Evolutionary conservation across 2,888 invertebrate genomes (phyloP).

Genomic region (Caenorhabditis sulstoni): DNA sequence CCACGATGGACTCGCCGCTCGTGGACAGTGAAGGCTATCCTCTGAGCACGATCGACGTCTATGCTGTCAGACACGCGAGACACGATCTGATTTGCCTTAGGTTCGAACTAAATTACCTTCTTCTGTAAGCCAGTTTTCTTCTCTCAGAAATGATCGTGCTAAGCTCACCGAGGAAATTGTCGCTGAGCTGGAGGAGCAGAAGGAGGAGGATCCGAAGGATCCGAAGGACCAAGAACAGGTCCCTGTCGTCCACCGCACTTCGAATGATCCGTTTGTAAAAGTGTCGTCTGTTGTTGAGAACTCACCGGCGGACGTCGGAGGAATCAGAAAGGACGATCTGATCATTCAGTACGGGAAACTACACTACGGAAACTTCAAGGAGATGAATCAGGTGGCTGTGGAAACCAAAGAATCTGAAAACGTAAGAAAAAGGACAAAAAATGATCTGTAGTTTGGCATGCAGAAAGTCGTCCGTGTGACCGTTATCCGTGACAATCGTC

Average conservation of each 20-base stretch:
- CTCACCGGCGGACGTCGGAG: constrained; percentile 68
- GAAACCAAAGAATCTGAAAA: constrained; percentile 66
- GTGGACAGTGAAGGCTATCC: constrained; percentile 92
- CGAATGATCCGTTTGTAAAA: constrained; percentile 70
- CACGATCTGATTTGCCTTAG: constrained; percentile 90
- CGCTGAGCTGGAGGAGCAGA: constrained; percentile 34
- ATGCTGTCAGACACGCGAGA: constrained; percentile 91
- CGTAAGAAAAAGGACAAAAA: constrained; percentile 60
- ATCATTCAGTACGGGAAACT: constrained; percentile 76
- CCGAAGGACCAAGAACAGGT: constrained; percentile 13
- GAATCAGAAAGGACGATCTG: constrained; percentile 69
- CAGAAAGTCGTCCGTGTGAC: constrained; percentile 74
- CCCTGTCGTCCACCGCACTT: constrained; percentile 68
- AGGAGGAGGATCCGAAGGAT: constrained; percentile 2
- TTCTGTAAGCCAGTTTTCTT: too few relatives aligned
- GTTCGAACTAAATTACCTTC: too few relatives aligned
- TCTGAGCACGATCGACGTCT: constrained; percentile 91
- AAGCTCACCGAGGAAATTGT: constrained; percentile 87
- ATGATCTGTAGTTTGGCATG: constrained; percentile 21
- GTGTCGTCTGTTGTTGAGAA: constrained; percentile 58
- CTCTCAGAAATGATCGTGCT: constrained; percentile 21
- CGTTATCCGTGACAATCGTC: constrained; percentile 66
- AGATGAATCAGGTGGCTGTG: constrained; percentile 69
- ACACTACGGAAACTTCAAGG: constrained; percentile 73
- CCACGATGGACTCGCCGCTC: constrained; percentile 87